phyloP scores from a whole-genome alignment of 2,797 vertebrate genomes.

The Capromys pilorides region DNA sequence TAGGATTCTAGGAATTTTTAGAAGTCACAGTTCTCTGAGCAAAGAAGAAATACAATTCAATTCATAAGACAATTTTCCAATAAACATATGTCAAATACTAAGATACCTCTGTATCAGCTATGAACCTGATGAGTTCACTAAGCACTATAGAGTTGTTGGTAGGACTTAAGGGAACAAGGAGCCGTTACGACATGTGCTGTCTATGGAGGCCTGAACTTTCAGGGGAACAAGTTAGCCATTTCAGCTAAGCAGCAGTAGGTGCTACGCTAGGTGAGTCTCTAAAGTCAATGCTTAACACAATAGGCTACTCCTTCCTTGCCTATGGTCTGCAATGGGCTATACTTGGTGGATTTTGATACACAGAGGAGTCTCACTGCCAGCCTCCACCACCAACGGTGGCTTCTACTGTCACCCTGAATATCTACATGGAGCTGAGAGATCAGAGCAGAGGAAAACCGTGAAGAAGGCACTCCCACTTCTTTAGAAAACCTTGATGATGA shows the following conservation, averaged over 20 bases:
- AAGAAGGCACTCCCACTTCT: background rate
- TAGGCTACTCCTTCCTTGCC: background rate
- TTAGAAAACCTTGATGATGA: background rate
- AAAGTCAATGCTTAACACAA: background rate
- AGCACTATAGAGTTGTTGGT: background rate
- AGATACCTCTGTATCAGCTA: constrained; percentile 4
- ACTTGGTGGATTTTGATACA: background rate
- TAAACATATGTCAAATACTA: background rate
- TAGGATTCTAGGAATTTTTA: constrained; percentile 57
- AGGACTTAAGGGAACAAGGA: background rate
- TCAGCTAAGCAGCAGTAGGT: background rate
- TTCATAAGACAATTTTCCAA: background rate
- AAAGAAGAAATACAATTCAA: constrained; percentile 51
- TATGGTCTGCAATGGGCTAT: background rate
- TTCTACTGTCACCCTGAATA: background rate
- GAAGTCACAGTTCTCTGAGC: constrained; percentile 42
- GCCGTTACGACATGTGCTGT: background rate
- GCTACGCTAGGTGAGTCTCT: background rate
- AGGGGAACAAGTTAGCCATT: background rate
- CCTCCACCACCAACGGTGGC: background rate
- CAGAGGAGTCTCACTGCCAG: background rate
- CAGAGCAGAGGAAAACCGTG: background rate
- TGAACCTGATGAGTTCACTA: background rate
- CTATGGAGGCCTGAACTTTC: background rate
- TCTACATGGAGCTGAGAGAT: background rate